Conservation (phyloP, 2,888 invertebrate species). For the Melanostoma mellinum region DNA sequence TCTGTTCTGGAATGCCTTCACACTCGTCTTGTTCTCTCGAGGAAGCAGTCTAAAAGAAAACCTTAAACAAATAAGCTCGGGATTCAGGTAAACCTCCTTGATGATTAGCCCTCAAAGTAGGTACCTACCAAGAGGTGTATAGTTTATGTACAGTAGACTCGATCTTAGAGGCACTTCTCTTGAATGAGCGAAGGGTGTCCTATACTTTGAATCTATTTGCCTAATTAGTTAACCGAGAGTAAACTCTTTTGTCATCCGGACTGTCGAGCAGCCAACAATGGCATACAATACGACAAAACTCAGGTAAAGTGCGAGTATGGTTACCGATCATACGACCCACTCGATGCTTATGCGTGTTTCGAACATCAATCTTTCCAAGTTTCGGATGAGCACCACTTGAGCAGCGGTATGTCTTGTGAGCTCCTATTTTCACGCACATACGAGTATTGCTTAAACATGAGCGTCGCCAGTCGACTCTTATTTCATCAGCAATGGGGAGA, state of each 20-base stretch:
- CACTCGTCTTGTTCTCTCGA: slow-evolving; percentile 16
- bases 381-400: slow-evolving; percentile 67
- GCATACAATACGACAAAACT: background rate
- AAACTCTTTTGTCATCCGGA: slow-evolving; percentile 69
- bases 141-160: background rate
- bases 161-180: slow-evolving; percentile 23
- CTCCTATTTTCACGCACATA: slow-evolving; percentile 20
- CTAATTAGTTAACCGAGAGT: slow-evolving; percentile 69
- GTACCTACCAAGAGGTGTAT: background rate
- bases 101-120: slow-evolving; percentile 58
- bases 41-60: slow-evolving; percentile 6
- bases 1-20: slow-evolving; percentile 34
- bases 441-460: slow-evolving; percentile 36
- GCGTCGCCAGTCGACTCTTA: slow-evolving; percentile 32
- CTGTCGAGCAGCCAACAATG: slow-evolving; percentile 47
- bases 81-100: slow-evolving; percentile 27
- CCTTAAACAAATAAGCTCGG: slow-evolving; percentile 51
- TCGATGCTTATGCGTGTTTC: slow-evolving; percentile 55
- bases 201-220: slow-evolving; percentile 51
- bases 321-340: background rate
- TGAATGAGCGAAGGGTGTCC: slow-evolving; percentile 9
- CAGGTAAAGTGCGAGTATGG: too few species aligned
- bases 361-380: slow-evolving; percentile 67
- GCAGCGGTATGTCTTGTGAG: slow-evolving; percentile 31
- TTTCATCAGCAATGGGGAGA: background rate